A percentile compares a stretch with the other conserved stretches of the same genome.
Evolutionary conservation across 2,797 vertebrate genomes (phyloP).

Genomic region (Apogon talboti): DNA sequence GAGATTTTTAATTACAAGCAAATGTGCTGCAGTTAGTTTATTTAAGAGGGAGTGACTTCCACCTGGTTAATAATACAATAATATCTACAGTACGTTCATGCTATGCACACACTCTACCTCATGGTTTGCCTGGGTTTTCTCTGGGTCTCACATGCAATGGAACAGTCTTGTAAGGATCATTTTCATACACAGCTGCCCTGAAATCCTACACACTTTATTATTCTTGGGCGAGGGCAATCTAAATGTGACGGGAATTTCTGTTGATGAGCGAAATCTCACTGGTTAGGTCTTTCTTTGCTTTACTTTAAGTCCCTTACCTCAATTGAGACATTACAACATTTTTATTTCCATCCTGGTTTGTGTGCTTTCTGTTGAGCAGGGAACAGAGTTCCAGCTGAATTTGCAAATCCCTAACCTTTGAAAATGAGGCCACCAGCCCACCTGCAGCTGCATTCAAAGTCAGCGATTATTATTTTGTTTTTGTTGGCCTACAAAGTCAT

Average conservation of each 20-base stretch:
- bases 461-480: slow-evolving; percentile 44
- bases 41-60: slow-evolving; percentile 24
- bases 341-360: slow-evolving; percentile 77
- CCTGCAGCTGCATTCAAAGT: slow-evolving; percentile 56
- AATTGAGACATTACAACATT: slow-evolving; percentile 68
- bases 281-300: slow-evolving; percentile 57
- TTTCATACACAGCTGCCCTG: slow-evolving; percentile 64
- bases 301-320: slow-evolving; percentile 53
- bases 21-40: slow-evolving; percentile 46
- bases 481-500: slow-evolving; percentile 44
- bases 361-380: slow-evolving; percentile 50
- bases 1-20: slow-evolving; percentile 53
- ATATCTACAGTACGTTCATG: slow-evolving; percentile 25
- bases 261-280: slow-evolving; percentile 72
- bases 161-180: slow-evolving; percentile 62
- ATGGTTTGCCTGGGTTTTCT: slow-evolving; percentile 70
- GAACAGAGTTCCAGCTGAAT: slow-evolving; percentile 65
- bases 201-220: slow-evolving; percentile 78
- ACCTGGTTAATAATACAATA: slow-evolving; percentile 41
- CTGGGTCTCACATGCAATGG: slow-evolving; percentile 61
- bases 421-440: slow-evolving; percentile 54
- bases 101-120: slow-evolving; percentile 53
- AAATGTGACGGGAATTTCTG: slow-evolving; percentile 72
- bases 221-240: slow-evolving; percentile 67
- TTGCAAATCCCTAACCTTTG: slow-evolving; percentile 71